A percentile compares a stretch with the other conserved stretches of the same genome.
These are phyloP conservation scores for Dendrocincla fuliginosa DNA, from an alignment of 2,797 vertebrate genomes.

Conservation along the genomic window DNA sequence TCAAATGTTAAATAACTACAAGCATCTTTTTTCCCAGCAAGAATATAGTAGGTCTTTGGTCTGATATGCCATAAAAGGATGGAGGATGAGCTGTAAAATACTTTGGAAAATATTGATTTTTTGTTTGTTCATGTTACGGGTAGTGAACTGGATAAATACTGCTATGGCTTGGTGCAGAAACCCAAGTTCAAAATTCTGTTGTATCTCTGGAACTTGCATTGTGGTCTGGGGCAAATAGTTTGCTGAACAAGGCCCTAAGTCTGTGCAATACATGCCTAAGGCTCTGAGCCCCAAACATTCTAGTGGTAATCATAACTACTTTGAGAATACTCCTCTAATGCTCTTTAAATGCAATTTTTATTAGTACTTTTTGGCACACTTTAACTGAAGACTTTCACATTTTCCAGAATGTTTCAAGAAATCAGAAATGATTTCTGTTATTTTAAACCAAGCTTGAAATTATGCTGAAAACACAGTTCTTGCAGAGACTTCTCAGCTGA, in stretches of 20 bases:
- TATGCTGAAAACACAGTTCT: slow-evolving; percentile 56
- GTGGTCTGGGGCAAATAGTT: not conserved
- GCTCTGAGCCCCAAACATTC: not conserved
- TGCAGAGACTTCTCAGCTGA: slow-evolving; percentile 21
- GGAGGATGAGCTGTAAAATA: not conserved
- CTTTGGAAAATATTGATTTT: not conserved
- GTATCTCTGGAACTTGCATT: not conserved
- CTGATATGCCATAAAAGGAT: not conserved
- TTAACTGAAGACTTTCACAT: not conserved
- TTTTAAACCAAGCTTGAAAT: slow-evolving; percentile 59
- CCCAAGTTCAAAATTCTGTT: not conserved
- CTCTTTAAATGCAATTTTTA: slow-evolving; percentile 6
- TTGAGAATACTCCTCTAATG: not conserved
- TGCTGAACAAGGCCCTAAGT: not conserved
- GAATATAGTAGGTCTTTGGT: not conserved
- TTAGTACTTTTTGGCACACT: not conserved
- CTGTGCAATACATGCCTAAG: not conserved
- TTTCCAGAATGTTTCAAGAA: slow-evolving; percentile 21
- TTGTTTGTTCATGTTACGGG: not conserved
- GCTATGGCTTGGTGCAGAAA: not conserved
- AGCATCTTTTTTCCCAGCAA: not conserved
- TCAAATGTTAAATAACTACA: slow-evolving; percentile 14
- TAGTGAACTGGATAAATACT: not conserved
- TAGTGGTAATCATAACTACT: not conserved
- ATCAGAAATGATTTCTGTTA: slow-evolving; percentile 7